phyloP scores from a whole-genome alignment of 1,140 invertebrate genomes.

The Meteorus sp. region DNA sequence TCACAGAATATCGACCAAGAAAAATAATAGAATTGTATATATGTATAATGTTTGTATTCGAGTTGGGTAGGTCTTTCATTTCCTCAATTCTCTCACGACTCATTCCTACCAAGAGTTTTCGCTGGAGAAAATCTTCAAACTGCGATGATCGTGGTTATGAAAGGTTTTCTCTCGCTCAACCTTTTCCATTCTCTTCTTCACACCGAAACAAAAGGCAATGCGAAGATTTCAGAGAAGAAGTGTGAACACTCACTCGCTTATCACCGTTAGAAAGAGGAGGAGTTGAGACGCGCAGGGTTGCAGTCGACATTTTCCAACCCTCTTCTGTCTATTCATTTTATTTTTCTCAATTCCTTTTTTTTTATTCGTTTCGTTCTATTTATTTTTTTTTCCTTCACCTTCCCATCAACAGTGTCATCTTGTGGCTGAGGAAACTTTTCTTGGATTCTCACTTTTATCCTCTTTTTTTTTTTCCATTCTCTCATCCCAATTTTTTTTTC shows the following conservation, averaged over 20 bases:
- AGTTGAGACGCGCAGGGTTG: not conserved
- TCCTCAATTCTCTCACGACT: too few relatives aligned
- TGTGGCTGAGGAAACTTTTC: constrained; percentile 7
- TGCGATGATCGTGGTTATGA: constrained; percentile 21
- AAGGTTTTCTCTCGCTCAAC: not conserved
- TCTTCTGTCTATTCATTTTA: too few relatives aligned
- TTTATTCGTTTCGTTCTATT: too few relatives aligned
- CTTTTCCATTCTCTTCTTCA: not conserved
- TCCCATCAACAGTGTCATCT: constrained; percentile 3
- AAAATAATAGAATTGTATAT: too few relatives aligned
- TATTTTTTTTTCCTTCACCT: not conserved
- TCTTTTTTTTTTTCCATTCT: too few relatives aligned
- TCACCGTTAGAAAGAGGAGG: not conserved
- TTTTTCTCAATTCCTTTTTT: constrained; percentile 4
- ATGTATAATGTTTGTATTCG: too few relatives aligned
- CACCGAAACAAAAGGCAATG: not conserved
- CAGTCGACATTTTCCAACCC: not conserved
- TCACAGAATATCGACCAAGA: too few relatives aligned
- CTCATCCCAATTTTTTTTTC: not conserved
- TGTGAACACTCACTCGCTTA: not conserved
- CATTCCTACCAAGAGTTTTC: constrained; percentile 5
- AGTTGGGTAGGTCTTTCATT: too few relatives aligned
- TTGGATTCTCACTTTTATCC: not conserved
- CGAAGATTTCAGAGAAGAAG: not conserved
- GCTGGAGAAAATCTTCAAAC: constrained; percentile 17